Conservation (phyloP, 2,888 invertebrate species). For the Esperia sulphurella region DNA sequence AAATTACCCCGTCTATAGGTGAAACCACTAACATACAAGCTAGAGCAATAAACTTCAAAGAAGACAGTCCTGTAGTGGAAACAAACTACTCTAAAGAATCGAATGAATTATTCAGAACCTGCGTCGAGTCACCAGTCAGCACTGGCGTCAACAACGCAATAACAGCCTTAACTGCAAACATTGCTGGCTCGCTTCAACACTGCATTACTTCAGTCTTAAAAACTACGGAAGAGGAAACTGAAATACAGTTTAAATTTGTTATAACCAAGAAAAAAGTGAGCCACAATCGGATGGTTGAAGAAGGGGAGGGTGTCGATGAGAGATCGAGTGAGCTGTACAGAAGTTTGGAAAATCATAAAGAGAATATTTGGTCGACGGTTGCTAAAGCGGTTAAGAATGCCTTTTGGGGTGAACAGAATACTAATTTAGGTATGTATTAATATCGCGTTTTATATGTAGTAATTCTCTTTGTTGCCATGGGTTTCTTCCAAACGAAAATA, state of each 20-base stretch:
- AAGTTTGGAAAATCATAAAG: conserved; percentile 43
- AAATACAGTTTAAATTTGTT: conserved; percentile 71
- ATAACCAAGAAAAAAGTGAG: conserved; percentile 66
- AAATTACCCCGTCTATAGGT: conserved; percentile 55
- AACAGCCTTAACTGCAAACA: conserved; percentile 54
- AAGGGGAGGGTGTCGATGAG: conserved; percentile 29
- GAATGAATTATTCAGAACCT: conserved; percentile 61
- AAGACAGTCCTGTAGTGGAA: conserved; percentile 58
- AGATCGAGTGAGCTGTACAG: conserved; percentile 34
- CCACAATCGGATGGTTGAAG: conserved; percentile 47
- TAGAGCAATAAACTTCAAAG: conserved; percentile 70
- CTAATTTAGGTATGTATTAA: conserved; percentile 35
- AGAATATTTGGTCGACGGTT: conserved; percentile 68
- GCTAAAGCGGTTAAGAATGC: conserved; percentile 64
- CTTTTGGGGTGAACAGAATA: conserved; percentile 59
- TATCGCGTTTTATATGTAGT: conserved; percentile 4
- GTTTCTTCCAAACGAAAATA: no score
- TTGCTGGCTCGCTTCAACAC: conserved; percentile 60
- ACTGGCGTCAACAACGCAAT: conserved; percentile 45
- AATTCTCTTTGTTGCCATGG: no score
- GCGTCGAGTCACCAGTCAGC: conserved; percentile 46
- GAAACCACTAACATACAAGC: conserved; percentile 54
- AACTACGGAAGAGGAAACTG: conserved; percentile 62
- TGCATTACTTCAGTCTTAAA: conserved; percentile 56
- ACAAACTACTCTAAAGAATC: conserved; percentile 47